Evolutionary conservation across 2,797 vertebrate genomes (phyloP).

Genomic region (Gouania willdenowi): DNA sequence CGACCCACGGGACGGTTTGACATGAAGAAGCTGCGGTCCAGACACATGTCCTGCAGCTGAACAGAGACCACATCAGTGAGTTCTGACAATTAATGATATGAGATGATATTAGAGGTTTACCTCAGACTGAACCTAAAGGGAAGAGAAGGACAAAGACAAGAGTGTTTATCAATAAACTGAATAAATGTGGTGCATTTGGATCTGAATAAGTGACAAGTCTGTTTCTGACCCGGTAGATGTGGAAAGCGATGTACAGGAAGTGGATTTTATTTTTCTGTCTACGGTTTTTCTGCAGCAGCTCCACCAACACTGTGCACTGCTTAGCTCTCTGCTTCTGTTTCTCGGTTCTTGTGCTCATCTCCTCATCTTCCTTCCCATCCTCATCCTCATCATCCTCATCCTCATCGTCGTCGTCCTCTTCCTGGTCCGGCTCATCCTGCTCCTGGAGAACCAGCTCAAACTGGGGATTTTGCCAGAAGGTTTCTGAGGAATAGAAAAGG

Average conservation of each 20-base stretch:
- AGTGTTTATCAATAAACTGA: not conserved
- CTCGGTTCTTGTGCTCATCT: slow-evolving; percentile 21
- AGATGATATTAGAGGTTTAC: slow-evolving; percentile 31
- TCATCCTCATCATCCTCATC: slow-evolving; percentile 34
- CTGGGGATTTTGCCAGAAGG: slow-evolving; percentile 81
- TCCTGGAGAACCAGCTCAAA: slow-evolving; percentile 69
- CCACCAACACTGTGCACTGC: slow-evolving; percentile 71
- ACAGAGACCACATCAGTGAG: slow-evolving; percentile 1
- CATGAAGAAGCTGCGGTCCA: slow-evolving; percentile 68
- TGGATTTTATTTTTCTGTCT: slow-evolving; percentile 58
- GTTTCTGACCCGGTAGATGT: slow-evolving; percentile 70
- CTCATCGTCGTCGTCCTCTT: slow-evolving; percentile 33
- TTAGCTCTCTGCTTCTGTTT: slow-evolving; percentile 59
- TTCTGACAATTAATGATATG: not conserved
- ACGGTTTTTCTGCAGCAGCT: slow-evolving; percentile 78
- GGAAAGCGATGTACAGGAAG: slow-evolving; percentile 72
- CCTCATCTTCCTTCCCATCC: slow-evolving; percentile 31
- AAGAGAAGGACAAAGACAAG: not conserved
- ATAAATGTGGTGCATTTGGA: not conserved
- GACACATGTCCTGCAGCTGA: slow-evolving; percentile 56
- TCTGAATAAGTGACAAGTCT: not conserved
- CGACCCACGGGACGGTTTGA: slow-evolving; percentile 60
- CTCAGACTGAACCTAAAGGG: slow-evolving; percentile 54
- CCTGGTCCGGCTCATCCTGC: slow-evolving; percentile 54
- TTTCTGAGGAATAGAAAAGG: slow-evolving; percentile 34